Evolutionary conservation across 2,113 vertebrate species (phyloP).

Genomic region (Jacana jacana): DNA sequence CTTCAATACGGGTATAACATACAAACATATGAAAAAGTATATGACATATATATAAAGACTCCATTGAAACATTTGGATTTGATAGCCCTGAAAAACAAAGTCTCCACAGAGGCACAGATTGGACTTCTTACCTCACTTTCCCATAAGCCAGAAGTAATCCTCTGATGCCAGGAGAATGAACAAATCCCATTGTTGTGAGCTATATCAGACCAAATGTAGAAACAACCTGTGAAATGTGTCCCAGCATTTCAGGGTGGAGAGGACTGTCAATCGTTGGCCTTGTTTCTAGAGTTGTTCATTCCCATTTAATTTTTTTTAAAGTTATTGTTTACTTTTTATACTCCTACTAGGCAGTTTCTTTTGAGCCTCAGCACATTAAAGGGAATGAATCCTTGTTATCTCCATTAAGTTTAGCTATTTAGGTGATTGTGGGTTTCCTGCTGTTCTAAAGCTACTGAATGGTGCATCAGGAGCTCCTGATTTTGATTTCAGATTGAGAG

Average conservation of each 20-base stretch:
- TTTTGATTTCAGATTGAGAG: background rate
- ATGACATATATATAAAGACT: background rate
- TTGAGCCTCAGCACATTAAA: background rate
- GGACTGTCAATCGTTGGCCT: background rate
- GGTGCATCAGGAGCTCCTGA: background rate
- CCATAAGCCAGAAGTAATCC: background rate
- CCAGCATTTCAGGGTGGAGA: background rate
- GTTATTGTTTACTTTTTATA: background rate
- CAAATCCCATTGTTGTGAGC: background rate
- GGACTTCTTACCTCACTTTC: background rate
- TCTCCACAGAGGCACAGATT: background rate
- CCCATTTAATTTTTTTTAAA: background rate
- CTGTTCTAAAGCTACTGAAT: conserved; percentile 4
- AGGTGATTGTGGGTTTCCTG: conserved; percentile 30
- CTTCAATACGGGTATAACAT: background rate
- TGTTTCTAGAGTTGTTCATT: background rate
- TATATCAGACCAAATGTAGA: background rate
- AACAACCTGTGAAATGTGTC: background rate
- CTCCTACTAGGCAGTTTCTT: background rate
- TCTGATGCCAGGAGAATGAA: background rate
- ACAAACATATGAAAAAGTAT: background rate
- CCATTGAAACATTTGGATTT: background rate
- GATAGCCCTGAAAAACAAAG: background rate
- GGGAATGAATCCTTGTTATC: background rate
- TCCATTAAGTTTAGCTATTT: background rate